A percentile compares a stretch with the other conserved stretches of the same genome.
These are phyloP conservation scores for Synaphobranchus kaupii DNA, from an alignment of 2,797 vertebrate species.

Conservation along the genomic window DNA sequence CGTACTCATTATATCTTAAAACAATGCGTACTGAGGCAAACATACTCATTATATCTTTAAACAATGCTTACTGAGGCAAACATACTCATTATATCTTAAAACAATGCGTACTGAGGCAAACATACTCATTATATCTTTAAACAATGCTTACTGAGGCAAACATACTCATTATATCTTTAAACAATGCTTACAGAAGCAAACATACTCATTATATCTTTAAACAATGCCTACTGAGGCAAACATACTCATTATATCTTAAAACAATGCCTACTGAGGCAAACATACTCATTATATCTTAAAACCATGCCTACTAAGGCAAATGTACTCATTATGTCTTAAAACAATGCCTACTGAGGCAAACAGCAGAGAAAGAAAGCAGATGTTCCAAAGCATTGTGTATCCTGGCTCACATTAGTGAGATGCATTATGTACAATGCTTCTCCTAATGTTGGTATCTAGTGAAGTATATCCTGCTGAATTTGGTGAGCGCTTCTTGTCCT, in stretches of 20 bases:
- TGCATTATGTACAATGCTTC: neutral
- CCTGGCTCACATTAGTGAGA: neutral
- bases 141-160: no score
- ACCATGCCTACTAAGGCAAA: no score
- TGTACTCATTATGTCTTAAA: neutral
- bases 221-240: no score
- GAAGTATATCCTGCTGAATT: conserved; percentile 8
- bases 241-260: neutral
- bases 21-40: no score
- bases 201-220: no score
- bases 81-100: neutral
- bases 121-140: no score
- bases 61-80: no score
- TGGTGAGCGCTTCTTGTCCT: neutral
- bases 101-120: neutral
- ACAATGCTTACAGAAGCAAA: neutral
- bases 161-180: neutral
- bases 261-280: neutral
- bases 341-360: neutral
- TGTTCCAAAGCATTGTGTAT: neutral
- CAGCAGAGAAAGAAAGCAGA: neutral
- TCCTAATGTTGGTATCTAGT: neutral
- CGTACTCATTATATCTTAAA: no score
- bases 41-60: no score
- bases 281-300: no score